Base-by-base conservation (phyloP, 1,140 invertebrate genomes). In the Nylanderia fulva region DNA sequence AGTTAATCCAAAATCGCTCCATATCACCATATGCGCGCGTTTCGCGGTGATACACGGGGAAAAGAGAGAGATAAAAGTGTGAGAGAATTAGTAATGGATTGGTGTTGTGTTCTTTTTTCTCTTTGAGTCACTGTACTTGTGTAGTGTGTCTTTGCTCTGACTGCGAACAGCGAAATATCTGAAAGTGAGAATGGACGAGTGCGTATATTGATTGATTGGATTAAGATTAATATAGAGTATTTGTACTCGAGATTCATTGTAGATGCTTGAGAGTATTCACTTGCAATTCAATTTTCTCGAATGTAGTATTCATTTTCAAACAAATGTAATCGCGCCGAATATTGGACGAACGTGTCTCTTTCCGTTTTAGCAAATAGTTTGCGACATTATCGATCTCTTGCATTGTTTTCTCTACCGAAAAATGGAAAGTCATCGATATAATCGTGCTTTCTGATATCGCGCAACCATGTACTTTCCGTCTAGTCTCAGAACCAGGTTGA, bases 401-500 rank as follows among this genome's bases (percentile, higher is more conserved):
- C 42, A 58, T 60, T 29, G 52, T 54, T 66, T 27, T 48, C 15
- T 48, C 15, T 4, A 69, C 33, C 48, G 85, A 85, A 74, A 54
- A 74, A 66, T 79, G 24, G 5, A 61, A 58, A 58, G 21, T 64
- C 6, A 82, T 13, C 3, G 8, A 33, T 29, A 29, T 3, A 48
- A 48, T 42, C 39, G 52, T 24, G 56, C 72, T 87, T 87, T 85
- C 71, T 69, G 18, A 24, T 42, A 64, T 21, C 74, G 27, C 45
- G 48, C 24, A 87, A 42, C 42, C 54, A 83, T 52, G 90, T 92
- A 91, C 88, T 92, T 91, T 93, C 80, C 80, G 84, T 93, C 93
- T 94, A 93, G 93, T 93, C 92, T 88, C 91, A 91, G 61, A 89
- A 52, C 86, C 91, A 91, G 75, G 80, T 90, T 88, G 72, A 85